Conservation (phyloP, 2,888 invertebrate genomes). For the Agrotis clavis region DNA sequence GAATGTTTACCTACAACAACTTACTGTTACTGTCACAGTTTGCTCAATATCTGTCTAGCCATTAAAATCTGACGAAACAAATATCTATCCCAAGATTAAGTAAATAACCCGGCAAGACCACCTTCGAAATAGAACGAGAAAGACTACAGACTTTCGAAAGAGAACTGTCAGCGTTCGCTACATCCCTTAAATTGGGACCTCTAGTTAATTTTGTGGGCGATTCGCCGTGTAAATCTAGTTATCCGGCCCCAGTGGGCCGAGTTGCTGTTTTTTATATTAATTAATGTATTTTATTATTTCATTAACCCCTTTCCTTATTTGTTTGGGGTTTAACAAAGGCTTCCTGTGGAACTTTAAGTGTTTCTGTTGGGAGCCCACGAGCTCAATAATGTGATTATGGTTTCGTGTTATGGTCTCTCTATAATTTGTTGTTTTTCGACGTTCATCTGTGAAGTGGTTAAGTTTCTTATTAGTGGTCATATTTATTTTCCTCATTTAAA, state of each 20-base stretch:
- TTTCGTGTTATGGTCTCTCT: conserved; percentile 18
- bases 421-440: conserved; percentile 15
- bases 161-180: conserved; percentile 6
- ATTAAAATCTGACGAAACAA: too few relatives aligned
- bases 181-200: conserved; percentile 35
- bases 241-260: conserved; percentile 62
- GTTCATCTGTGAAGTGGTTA: background rate
- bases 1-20: too few relatives aligned
- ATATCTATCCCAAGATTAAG: too few relatives aligned
- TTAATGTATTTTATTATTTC: conserved; percentile 74
- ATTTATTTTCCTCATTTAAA: too few relatives aligned
- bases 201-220: conserved; percentile 72
- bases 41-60: too few relatives aligned
- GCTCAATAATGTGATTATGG: conserved; percentile 43
- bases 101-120: too few relatives aligned
- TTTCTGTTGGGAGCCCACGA: conserved; percentile 39
- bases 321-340: conserved; percentile 61
- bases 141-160: too few relatives aligned
- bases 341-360: conserved; percentile 54
- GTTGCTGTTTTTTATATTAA: conserved; percentile 73
- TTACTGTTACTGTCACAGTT: too few relatives aligned
- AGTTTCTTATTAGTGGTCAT: background rate
- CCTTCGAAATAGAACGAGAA: too few relatives aligned
- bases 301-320: conserved; percentile 72
- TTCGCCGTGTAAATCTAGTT: conserved; percentile 76